These are phyloP conservation scores for Paedocypris micromegethes DNA, from an alignment of 2,797 vertebrate genomes.

Conservation along the genomic window DNA sequence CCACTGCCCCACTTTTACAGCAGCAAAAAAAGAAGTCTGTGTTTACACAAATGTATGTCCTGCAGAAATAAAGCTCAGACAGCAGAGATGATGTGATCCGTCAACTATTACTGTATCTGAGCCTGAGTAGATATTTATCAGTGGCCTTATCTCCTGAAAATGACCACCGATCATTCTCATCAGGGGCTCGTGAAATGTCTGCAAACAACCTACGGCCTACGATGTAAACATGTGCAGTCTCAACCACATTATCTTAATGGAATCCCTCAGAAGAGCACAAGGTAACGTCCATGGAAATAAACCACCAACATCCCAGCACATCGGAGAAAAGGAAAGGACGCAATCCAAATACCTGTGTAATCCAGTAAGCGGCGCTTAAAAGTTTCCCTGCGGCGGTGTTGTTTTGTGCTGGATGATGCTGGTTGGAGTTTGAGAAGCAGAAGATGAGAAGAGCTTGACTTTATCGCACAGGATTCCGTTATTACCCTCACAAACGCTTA, in stretches of 20 bases:
- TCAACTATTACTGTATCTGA: constrained; percentile 30
- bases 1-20: too few relatives aligned
- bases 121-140: constrained; percentile 42
- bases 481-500: constrained; percentile 42
- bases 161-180: constrained; percentile 42
- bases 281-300: constrained; percentile 32
- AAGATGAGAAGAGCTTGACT: constrained; percentile 22
- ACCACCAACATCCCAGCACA: constrained; percentile 23
- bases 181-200: constrained; percentile 41
- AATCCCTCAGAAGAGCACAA: constrained; percentile 27
- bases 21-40: too few relatives aligned
- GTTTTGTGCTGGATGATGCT: constrained; percentile 16
- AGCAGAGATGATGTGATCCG: constrained; percentile 24
- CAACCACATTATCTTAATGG: constrained; percentile 42
- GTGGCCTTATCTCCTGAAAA: constrained; percentile 19
- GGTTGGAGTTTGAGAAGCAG: constrained; percentile 7
- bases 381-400: constrained; percentile 22
- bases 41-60: constrained; percentile 10
- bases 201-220: constrained; percentile 38
- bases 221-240: constrained; percentile 26
- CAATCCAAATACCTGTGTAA: constrained; percentile 33
- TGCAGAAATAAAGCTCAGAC: background rate
- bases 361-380: constrained; percentile 9
- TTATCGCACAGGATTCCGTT: constrained; percentile 30
- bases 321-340: constrained; percentile 14